Conservation (phyloP, 2,113 vertebrate species). For the Ranitomeya variabilis region DNA sequence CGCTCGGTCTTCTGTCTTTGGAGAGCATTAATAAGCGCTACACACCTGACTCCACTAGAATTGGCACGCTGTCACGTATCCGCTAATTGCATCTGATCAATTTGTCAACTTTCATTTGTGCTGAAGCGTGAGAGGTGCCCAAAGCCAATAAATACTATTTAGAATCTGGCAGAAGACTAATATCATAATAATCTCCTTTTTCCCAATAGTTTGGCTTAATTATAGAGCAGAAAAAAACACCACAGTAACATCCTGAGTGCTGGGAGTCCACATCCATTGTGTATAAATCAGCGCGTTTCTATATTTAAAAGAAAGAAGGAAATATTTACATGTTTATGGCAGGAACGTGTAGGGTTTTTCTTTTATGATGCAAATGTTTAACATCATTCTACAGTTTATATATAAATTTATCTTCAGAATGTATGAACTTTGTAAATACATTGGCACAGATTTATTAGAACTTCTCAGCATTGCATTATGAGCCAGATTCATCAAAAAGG, state of each 20-base stretch:
- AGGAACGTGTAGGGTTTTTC: not conserved
- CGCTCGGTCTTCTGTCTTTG: not conserved
- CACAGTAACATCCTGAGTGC: not conserved
- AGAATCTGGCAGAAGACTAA: slow-evolving; percentile 18
- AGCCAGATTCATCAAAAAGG: not conserved
- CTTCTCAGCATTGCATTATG: not conserved
- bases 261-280: not conserved
- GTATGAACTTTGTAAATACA: not conserved
- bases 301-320: not conserved
- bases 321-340: not conserved
- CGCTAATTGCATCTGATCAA: slow-evolving; percentile 35
- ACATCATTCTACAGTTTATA: not conserved
- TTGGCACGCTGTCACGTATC: not conserved
- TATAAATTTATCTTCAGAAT: not conserved
- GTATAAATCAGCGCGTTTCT: too few relatives aligned
- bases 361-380: not conserved
- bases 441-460: not conserved
- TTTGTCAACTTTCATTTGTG: slow-evolving; percentile 35
- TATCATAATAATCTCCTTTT: slow-evolving; percentile 35
- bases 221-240: not conserved
- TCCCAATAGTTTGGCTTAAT: slow-evolving; percentile 37
- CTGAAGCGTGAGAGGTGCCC: slow-evolving; percentile 15
- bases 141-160: slow-evolving; percentile 43
- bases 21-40: not conserved
- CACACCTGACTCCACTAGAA: slow-evolving; percentile 26